Evolutionary conservation across 2,888 invertebrate genomes (phyloP), one percentile per base, ranked within the genome.

Genomic region (Oligia latruncula): DNA sequence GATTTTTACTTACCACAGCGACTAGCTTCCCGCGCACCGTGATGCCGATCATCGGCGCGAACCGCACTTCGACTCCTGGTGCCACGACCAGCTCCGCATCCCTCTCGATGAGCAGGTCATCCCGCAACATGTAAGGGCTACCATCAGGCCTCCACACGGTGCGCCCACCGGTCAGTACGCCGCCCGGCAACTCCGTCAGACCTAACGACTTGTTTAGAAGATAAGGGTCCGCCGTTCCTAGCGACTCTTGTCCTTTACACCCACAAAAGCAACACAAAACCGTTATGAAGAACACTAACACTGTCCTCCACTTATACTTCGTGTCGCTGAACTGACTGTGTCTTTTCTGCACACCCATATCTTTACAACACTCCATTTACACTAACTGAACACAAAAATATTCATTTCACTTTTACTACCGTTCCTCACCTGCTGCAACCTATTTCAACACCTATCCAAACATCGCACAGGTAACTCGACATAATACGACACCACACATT

Each of bases 31-130:
- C 99, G 91, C 98, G 98, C 70, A 99, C 98, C 52, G 99, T 99
- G 92, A 99, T 98, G 85, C 99, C 99, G 90, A 98, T 98, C 96
- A 99, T 99, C 4, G 99, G 98, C 9, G 98, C 98, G 95, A 99
- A 99, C 89, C 98, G 97, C 77, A 99, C 96, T 91, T 98, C 98
- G 0, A 99, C 99, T 49, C 99, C 99, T 23, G 99, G 98, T 93
- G 99, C 99, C 80, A 99, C 98, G 77, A 98, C 97, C 90, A 99
- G 96, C 91, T 98, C 98, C 0, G 98, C 99, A 84, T 98, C 98
- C 86, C 97, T 97, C 90, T 98, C 98, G 74, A 99, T 97, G 90
- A 98, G 97, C 80, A 99, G 97, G 95, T 99, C 98, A 92, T 98
- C 98, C 84, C 98, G 97, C 46, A 98, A 96, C 90, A 98, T 95